phyloP scores from a whole-genome alignment of 2,888 invertebrate genomes.

The Mimachlamys varia region DNA sequence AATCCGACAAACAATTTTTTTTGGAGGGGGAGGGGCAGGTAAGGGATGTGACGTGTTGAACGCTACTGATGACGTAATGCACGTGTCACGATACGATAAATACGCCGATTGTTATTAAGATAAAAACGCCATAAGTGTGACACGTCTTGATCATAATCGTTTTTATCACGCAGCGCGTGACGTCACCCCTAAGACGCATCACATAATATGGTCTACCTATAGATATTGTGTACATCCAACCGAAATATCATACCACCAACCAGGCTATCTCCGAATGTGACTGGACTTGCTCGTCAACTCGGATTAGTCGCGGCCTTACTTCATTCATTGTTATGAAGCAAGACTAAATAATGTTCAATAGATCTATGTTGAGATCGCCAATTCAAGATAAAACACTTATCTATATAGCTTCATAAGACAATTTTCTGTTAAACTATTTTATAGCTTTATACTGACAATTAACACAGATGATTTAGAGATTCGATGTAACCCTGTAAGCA shows the following conservation, averaged over 20 bases:
- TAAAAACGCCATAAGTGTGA: background rate
- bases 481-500: too few species aligned
- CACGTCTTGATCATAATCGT: background rate
- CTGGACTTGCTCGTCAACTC: too few species aligned
- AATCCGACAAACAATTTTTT: background rate
- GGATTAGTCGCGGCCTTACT: background rate
- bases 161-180: background rate
- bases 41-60: slow-evolving; percentile 7
- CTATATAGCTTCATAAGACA: too few species aligned
- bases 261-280: too few species aligned
- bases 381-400: too few species aligned
- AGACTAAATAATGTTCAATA: too few species aligned
- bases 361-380: too few species aligned
- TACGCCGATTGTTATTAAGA: background rate
- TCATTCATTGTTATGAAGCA: background rate
- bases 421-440: too few species aligned
- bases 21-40: background rate
- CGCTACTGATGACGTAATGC: slow-evolving; percentile 17
- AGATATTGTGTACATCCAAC: background rate
- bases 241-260: background rate
- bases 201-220: background rate
- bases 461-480: too few species aligned
- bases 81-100: background rate
- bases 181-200: background rate
- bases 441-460: too few species aligned